These are phyloP conservation scores for Sebastes vulpes DNA, from an alignment of 2,797 vertebrate genomes.

Conservation along the genomic window DNA sequence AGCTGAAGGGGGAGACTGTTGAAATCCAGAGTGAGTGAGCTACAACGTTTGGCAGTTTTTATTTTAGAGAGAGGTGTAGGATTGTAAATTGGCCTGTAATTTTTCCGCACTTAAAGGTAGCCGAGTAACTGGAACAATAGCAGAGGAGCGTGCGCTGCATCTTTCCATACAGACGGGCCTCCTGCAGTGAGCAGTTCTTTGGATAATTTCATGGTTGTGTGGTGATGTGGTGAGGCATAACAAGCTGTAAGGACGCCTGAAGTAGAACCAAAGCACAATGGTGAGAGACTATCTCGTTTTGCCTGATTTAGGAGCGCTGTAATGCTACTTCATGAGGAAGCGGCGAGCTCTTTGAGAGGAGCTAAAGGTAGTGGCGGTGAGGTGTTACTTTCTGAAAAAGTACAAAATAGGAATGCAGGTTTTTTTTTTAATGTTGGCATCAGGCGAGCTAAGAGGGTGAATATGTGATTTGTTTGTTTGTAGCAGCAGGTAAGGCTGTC, in stretches of 20 bases:
- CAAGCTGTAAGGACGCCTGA: background rate
- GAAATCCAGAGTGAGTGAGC: background rate
- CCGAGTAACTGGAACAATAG: background rate
- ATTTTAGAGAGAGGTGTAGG: background rate
- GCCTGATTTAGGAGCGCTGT: background rate
- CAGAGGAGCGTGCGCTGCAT: background rate
- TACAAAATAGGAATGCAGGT: background rate
- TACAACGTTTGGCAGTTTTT: background rate
- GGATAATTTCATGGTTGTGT: conserved; percentile 17
- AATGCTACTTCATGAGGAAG: background rate
- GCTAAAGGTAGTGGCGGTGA: background rate
- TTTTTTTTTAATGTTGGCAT: background rate
- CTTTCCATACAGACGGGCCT: conserved; percentile 5
- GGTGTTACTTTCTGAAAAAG: background rate
- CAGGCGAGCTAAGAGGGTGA: background rate
- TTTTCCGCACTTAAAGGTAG: background rate
- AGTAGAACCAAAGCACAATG: background rate
- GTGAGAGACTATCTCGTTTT: background rate
- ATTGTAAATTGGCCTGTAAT: background rate
- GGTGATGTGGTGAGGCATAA: conserved; percentile 15
- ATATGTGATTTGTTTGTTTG: background rate
- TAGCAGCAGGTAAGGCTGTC: background rate
- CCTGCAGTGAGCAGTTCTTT: conserved; percentile 12
- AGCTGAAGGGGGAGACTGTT: background rate
- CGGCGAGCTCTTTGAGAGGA: background rate